Evolutionary conservation across 2,797 vertebrate genomes (phyloP).

Genomic region (Intellagama lesueurii): DNA sequence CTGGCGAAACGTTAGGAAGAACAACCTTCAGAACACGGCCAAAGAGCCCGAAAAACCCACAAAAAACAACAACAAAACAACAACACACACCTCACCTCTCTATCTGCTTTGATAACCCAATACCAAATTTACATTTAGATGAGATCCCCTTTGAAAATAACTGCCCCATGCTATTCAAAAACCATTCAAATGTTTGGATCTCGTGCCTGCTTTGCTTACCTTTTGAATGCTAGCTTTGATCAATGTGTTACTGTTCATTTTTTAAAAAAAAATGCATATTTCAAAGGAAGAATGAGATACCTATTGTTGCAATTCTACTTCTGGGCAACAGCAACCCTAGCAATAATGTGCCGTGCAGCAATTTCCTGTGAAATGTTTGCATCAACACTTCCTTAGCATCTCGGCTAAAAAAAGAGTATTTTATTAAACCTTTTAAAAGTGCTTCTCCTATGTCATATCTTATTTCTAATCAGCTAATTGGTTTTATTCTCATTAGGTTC

Average conservation of each 20-base stretch:
- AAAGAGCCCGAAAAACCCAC: no score
- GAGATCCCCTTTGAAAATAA: constrained; percentile 56
- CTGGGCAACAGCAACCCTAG: constrained; percentile 41
- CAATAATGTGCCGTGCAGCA: constrained; percentile 7
- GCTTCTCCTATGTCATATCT: constrained; percentile 54
- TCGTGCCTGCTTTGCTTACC: constrained; percentile 45
- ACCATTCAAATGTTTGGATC: constrained; percentile 54
- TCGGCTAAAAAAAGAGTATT: constrained; percentile 32
- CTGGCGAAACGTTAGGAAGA: no score
- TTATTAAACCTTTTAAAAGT: neutral
- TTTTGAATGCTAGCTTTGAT: constrained; percentile 63
- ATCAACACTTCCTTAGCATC: constrained; percentile 36
- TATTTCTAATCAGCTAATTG: constrained; percentile 73
- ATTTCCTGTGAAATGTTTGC: constrained; percentile 38
- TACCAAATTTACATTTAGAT: constrained; percentile 76
- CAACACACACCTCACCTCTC: neutral
- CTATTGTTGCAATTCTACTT: constrained; percentile 40
- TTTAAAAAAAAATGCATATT: constrained; percentile 36
- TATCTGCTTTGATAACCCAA: constrained; percentile 64
- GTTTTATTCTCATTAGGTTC: constrained; percentile 63
- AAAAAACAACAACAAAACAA: no score
- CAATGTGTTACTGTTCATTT: constrained; percentile 34
- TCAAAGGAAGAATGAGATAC: constrained; percentile 36
- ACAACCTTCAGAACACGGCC: constrained; percentile 19
- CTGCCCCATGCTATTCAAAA: constrained; percentile 47